Conservation (phyloP, 2,888 invertebrate genomes). For the Apamea epomidion region DNA sequence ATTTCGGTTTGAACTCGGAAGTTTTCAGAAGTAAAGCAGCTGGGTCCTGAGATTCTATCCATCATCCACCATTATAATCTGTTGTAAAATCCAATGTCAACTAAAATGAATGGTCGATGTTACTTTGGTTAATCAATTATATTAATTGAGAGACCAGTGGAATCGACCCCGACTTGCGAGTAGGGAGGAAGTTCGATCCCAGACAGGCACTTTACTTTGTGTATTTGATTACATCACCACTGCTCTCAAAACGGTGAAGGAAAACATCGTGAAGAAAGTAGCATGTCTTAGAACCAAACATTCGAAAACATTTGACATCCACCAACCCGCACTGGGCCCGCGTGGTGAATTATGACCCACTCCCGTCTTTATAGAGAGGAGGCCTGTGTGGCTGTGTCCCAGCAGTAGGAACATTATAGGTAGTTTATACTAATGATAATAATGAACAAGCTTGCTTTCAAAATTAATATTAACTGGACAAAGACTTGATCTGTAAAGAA, state of each 20-base stretch:
- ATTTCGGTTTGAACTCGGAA: constrained; percentile 3
- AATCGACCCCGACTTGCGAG: background rate
- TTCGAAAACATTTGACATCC: background rate
- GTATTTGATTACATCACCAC: background rate
- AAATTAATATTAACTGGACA: background rate
- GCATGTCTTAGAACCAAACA: background rate
- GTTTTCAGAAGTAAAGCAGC: background rate
- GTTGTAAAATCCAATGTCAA: background rate
- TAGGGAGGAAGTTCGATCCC: background rate
- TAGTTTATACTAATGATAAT: background rate
- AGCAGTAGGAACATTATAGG: background rate
- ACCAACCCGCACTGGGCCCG: background rate
- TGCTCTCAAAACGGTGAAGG: background rate
- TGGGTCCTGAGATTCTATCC: background rate
- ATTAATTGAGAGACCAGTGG: background rate
- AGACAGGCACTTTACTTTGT: background rate
- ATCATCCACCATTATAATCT: background rate
- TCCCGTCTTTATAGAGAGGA: no score
- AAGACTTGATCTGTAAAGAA: background rate
- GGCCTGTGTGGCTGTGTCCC: no score
- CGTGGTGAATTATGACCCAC: background rate
- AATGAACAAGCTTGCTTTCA: background rate
- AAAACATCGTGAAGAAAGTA: background rate
- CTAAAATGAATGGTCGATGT: constrained; percentile 17
- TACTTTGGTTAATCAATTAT: background rate